Evolutionary conservation across 2,888 invertebrate genomes (phyloP).

Genomic region (Netelia fuscicornis): DNA sequence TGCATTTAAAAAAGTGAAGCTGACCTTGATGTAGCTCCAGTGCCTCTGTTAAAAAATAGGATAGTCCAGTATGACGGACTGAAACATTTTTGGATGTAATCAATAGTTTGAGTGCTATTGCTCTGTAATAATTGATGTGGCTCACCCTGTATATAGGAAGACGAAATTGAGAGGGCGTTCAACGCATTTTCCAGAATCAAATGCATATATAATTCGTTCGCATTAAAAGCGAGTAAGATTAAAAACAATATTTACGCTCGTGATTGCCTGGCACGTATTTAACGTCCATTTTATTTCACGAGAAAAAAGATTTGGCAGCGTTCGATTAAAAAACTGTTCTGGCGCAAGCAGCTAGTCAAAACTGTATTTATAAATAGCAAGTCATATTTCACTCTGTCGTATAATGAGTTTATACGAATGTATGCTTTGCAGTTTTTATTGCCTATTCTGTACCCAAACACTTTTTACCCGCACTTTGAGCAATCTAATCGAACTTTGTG

Average conservation of each 20-base stretch:
- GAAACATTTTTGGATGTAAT: too few species aligned
- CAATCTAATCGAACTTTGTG: too few species aligned
- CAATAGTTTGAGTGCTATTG: too few species aligned
- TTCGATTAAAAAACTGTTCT: neutral
- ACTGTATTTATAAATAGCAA: neutral
- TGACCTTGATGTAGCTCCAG: too few species aligned
- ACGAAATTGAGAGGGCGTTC: neutral
- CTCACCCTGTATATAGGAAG: neutral
- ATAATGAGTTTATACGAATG: neutral
- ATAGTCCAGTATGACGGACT: too few species aligned
- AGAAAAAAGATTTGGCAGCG: neutral
- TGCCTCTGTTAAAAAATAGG: too few species aligned
- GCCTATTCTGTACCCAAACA: too few species aligned
- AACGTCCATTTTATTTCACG: neutral
- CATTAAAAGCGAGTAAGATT: conserved; percentile 15
- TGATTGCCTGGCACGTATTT: neutral
- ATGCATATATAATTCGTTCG: conserved; percentile 25
- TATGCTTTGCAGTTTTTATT: too few species aligned
- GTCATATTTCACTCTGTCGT: neutral
- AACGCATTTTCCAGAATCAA: conserved; percentile 51
- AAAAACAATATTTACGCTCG: conserved; percentile 1
- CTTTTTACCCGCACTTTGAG: too few species aligned
- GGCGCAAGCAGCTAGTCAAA: neutral
- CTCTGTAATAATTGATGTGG: too few species aligned
- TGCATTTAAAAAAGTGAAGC: too few species aligned